phyloP scores from a whole-genome alignment of 2,888 invertebrate genomes.

The Hypolimnas misippus region DNA sequence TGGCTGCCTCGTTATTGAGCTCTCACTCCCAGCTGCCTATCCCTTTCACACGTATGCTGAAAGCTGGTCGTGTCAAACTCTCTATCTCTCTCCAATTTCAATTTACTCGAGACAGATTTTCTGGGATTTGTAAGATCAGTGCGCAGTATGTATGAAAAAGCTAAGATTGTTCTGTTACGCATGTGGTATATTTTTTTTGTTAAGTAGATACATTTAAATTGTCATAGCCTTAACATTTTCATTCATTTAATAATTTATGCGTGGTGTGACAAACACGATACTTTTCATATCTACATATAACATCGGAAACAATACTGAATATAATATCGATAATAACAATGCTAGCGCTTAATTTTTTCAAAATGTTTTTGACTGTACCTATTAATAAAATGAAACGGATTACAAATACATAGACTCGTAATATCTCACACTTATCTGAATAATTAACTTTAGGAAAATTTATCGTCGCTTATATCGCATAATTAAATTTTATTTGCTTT shows the following conservation, averaged over 20 bases:
- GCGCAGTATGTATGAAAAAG: slow-evolving; percentile 48
- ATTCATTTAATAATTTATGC: no score
- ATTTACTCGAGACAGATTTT: slow-evolving; percentile 84
- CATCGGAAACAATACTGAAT: neutral
- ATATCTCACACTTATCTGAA: no score
- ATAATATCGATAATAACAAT: slow-evolving; percentile 1
- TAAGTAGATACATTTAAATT: neutral
- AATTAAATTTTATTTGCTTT: no score
- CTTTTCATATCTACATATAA: no score
- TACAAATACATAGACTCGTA: no score
- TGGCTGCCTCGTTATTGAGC: slow-evolving; percentile 84
- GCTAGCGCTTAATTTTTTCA: no score
- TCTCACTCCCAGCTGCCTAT: slow-evolving; percentile 74
- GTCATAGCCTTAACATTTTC: neutral
- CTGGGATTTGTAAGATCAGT: slow-evolving; percentile 76
- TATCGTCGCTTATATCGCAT: no score
- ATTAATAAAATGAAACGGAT: no score
- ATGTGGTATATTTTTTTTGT: neutral
- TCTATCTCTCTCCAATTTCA: slow-evolving; percentile 80
- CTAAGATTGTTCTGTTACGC: slow-evolving; percentile 30
- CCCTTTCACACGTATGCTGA: slow-evolving; percentile 55
- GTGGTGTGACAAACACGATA: no score
- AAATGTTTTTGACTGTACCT: no score
- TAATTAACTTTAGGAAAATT: no score
- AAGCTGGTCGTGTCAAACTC: slow-evolving; percentile 45